Conservation (phyloP, 2,888 invertebrate species). For the Erebia epiphron region DNA sequence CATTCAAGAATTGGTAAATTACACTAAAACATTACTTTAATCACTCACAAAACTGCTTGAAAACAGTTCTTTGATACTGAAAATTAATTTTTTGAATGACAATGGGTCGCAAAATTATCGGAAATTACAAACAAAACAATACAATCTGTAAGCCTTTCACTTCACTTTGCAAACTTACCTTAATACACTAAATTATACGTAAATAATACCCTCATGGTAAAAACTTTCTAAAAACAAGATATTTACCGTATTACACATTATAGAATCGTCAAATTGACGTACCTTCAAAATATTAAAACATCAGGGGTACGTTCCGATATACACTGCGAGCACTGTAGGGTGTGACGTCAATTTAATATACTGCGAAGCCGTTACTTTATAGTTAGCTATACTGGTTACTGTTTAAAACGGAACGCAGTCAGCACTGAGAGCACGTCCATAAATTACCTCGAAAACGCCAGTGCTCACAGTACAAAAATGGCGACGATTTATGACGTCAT, state of each 20-base stretch:
- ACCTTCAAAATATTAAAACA: constrained; percentile 83
- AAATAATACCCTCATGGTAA: constrained; percentile 48
- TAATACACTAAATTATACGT: constrained; percentile 49
- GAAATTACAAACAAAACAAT: constrained; percentile 83
- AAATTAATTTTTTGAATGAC: constrained; percentile 38
- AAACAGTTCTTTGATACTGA: constrained; percentile 37
- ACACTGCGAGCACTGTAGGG: too few species aligned
- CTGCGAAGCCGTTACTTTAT: too few species aligned
- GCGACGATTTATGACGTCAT: too few species aligned
- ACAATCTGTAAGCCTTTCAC: constrained; percentile 72
- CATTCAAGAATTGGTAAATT: constrained; percentile 52
- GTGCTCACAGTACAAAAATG: too few species aligned
- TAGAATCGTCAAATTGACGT: constrained; percentile 83
- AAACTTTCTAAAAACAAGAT: constrained; percentile 60
- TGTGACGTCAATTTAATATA: too few species aligned
- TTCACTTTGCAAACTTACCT: constrained; percentile 58
- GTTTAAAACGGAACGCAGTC: too few species aligned
- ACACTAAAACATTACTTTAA: constrained; percentile 20
- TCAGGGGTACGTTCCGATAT: too few species aligned
- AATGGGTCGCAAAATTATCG: constrained; percentile 75
- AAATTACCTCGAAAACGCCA: too few species aligned
- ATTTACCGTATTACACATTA: constrained; percentile 77
- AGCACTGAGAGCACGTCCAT: too few species aligned
- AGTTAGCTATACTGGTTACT: too few species aligned
- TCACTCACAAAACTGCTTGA: constrained; percentile 27